Base-by-base conservation (phyloP, 2,888 invertebrate species). In the Lissocephala sabroskyi region DNA sequence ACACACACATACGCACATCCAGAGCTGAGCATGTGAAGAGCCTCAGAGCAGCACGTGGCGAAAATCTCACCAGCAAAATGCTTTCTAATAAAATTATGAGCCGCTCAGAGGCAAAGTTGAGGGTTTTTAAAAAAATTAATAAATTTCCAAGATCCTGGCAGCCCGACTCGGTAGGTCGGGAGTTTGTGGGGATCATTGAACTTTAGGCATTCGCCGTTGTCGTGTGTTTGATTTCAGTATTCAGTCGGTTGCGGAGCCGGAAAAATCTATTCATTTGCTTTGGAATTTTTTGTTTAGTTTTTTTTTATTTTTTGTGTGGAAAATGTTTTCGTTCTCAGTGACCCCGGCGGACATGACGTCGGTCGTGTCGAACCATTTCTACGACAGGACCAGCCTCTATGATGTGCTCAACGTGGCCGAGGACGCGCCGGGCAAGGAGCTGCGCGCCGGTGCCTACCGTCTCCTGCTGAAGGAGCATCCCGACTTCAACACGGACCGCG, bases 61-160 rank as follows among this genome's bases (percentile, higher is more conserved):
- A 48, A 49, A 56, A 57, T 68, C 62, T 51, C 68, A 66, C 45
- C 44, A 28, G 33, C 23, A 35, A 58, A 62, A 45, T 47, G 39
- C 43, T 51, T n/a, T 57, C 49, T 58, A 58, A 64, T 67, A 52
- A 60, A 66, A 68, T 57, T 68, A 66, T 67, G 43, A 66, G 58
- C 47, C 55, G 51, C 56, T 55, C 19, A 23, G 42, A 41, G 28
- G 28, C 35, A 52, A 62, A 62, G 54, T 51, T 60, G 62, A 51
- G 52, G 17, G 50, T 54, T 59, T 54, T 17, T 5, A 40, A 46
- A 43, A 29, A 39, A 13, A 26, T 30, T 7, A 28, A 23, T 37
- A 28, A 6, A 14, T 44, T 23, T 23, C 7, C 5, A 9, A 16
- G 39, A 11, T n/a, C n/a, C n/a, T n/a, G n/a, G n/a, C n/a, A n/a